Evolutionary conservation across 2,113 vertebrate species (phyloP), one percentile per base, ranked within the genome.

Genomic region (Oreochromis spilurus): DNA sequence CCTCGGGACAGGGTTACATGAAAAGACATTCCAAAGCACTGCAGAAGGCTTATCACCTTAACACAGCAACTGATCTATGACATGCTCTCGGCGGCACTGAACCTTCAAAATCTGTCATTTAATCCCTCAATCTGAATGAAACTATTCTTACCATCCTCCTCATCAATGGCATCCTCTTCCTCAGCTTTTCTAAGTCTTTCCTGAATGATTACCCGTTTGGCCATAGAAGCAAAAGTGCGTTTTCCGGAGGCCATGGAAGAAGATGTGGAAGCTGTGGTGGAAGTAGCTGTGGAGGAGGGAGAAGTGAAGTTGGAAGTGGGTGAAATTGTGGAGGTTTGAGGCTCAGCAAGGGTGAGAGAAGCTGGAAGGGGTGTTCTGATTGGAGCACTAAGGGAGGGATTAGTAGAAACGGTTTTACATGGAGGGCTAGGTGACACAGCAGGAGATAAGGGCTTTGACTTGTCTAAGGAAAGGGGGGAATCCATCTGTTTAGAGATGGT

Each of bases 201-300:
- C 83, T 96, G 89, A n/a, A 96, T 89, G 19, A 97, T 95, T 86
- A 97, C 94, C 36, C 34, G 77, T 80, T 95, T 96, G 21, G 95
- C 96, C 65, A 94, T 16, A 16, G 89, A 86, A 17, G 91, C 93
- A 87, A 97, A 96, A 45, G 91, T 93, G 31, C 78, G 90, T 79
- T 86, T 95, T 7, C 21, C 1, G 0, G 83, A 87, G 8, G 75
- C 2, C 3, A 31, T 13, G 4, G 90, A 24, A 40, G 85, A 36
- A 38, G 77, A 2, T 54, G 65, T 34, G 38, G 88, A 48, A 24
- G 78, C 31, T 2, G n/a, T 24, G 9, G 17, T 6, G 31, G 40
- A 31, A 77, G 3, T 52, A 77, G 26, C 26, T 31, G 45, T 77
- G 12, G 80, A 50, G 24, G 90, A 21, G 9, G 45, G 21, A 54